Conservation (phyloP, 2,113 vertebrate species). For the Rhegmatorhina hoffmannsi region DNA sequence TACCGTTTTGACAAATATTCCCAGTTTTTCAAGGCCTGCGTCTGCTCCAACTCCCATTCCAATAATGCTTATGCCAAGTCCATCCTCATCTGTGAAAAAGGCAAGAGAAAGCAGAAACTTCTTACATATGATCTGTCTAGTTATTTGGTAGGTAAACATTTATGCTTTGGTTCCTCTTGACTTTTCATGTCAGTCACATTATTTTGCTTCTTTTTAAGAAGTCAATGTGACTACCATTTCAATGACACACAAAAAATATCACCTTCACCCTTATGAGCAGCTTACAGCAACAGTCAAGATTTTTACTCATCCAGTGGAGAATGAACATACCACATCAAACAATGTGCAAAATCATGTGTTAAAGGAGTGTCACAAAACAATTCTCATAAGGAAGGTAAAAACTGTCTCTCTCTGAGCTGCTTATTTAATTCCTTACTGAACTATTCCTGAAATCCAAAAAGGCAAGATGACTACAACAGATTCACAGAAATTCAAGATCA, state of each 20-base stretch:
- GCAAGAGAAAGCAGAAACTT: not conserved
- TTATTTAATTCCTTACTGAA: not conserved
- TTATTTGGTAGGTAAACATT: not conserved
- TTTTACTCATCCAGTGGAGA: not conserved
- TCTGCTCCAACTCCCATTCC: conserved; percentile 99
- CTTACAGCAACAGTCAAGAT: not conserved
- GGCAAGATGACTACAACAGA: not conserved
- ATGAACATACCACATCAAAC: not conserved
- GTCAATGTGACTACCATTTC: not conserved
- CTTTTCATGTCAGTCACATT: not conserved
- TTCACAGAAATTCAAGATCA: not conserved
- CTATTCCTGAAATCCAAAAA: not conserved
- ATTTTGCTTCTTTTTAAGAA: not conserved
- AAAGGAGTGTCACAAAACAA: not conserved
- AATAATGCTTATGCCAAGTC: conserved; percentile 97
- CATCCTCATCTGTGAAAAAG: conserved; percentile 88
- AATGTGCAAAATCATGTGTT: not conserved
- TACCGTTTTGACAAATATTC: conserved; percentile 98
- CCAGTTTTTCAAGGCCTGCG: conserved; percentile 95
- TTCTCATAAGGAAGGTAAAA: not conserved
- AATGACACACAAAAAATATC: not conserved
- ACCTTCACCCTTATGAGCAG: not conserved
- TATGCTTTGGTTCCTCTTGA: not conserved
- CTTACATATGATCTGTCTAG: not conserved
- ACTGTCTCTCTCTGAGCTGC: not conserved